A percentile compares a stretch with the other conserved stretches of the same genome.
Conservation (phyloP, 2,888 invertebrate species). For the Trissoscelio sp. region DNA sequence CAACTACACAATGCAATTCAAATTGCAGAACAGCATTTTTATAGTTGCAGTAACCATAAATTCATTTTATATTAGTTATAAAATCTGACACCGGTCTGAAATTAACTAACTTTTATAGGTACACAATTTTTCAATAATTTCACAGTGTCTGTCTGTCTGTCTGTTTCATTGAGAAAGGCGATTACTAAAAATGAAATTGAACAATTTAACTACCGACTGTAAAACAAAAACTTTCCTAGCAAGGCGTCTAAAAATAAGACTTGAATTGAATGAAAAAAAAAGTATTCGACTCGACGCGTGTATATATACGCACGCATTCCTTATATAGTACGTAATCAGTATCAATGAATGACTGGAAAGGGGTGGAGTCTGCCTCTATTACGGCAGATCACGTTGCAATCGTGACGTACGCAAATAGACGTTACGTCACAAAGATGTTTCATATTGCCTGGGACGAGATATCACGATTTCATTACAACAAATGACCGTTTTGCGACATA, state of each 20-base stretch:
- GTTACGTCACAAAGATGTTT: slow-evolving; percentile 62
- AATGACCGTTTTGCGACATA: slow-evolving; percentile 12
- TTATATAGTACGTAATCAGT: slow-evolving; percentile 53
- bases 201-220: too few relatives aligned
- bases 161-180: too few relatives aligned
- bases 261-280: slow-evolving; percentile 13
- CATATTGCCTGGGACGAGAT: slow-evolving; percentile 22
- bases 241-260: slow-evolving; percentile 17
- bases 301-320: slow-evolving; percentile 47
- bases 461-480: slow-evolving; percentile 25
- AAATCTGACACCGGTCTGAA: neutral
- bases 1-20: neutral
- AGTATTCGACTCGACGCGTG: slow-evolving; percentile 1
- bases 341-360: slow-evolving; percentile 62
- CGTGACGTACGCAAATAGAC: slow-evolving; percentile 57
- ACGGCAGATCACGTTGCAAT: slow-evolving; percentile 54
- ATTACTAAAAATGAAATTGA: too few relatives aligned
- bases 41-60: slow-evolving; percentile 28
- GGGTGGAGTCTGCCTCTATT: slow-evolving; percentile 50
- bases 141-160: too few relatives aligned
- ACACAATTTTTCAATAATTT: neutral
- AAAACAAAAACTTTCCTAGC: neutral
- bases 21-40: slow-evolving; percentile 12
- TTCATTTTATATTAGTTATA: slow-evolving; percentile 15
- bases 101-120: neutral